Percentiles rank a stretch among this genome's conserved stretches.
These are phyloP conservation scores for Anabacerthia variegaticeps DNA, from an alignment of 2,797 vertebrate genomes.

Conservation along the genomic window DNA sequence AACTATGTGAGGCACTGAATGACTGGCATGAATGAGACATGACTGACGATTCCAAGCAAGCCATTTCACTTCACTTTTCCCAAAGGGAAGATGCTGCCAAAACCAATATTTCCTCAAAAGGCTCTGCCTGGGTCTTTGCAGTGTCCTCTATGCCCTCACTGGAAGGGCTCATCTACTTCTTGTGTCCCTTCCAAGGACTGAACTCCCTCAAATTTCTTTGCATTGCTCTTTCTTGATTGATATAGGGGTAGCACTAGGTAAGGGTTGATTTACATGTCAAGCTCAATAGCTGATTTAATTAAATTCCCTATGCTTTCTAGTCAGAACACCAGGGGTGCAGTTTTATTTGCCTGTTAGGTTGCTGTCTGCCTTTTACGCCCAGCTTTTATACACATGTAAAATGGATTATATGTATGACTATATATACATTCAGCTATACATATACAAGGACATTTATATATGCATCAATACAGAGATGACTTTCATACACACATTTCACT, in stretches of 20 bases:
- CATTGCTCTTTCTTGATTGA: not conserved
- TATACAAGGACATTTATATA: not conserved
- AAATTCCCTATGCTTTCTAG: not conserved
- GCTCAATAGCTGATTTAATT: not conserved
- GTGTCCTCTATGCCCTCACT: not conserved
- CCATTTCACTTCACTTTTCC: not conserved
- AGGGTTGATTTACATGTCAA: not conserved
- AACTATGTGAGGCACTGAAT: not conserved
- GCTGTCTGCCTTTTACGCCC: not conserved
- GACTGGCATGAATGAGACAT: not conserved
- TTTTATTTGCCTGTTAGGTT: not conserved
- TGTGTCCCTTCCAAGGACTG: not conserved
- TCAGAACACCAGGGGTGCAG: not conserved
- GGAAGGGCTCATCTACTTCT: not conserved
- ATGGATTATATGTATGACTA: not conserved
- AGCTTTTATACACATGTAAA: not conserved
- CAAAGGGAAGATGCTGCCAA: not conserved
- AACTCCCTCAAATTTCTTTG: not conserved
- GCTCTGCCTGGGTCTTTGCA: not conserved
- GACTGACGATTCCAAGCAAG: fast-evolving
- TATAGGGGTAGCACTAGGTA: not conserved
- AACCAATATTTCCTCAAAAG: not conserved
- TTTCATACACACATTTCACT: not conserved
- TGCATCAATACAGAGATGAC: not conserved
- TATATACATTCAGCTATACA: not conserved